Evolutionary conservation across 2,797 vertebrate genomes (phyloP).

Genomic region (Lagothrix lagotricha): DNA sequence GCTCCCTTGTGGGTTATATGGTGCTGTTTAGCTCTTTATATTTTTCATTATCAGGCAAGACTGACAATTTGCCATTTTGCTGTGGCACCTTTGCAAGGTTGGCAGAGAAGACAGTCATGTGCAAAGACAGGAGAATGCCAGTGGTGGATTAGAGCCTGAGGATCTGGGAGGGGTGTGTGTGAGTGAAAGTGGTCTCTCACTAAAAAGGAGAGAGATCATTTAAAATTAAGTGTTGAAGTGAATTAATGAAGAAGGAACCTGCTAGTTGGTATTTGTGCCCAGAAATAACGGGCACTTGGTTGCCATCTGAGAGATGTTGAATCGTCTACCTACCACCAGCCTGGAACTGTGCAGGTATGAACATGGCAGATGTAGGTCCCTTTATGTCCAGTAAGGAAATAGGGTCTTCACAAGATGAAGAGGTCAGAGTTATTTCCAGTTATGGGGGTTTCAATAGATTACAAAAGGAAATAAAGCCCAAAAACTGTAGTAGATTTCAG

Average conservation of each 20-base stretch:
- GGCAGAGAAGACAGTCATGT: background rate
- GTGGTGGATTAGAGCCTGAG: background rate
- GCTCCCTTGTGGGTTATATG: background rate
- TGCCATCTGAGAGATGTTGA: background rate
- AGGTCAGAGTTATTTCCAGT: background rate
- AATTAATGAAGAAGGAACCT: background rate
- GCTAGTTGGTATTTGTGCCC: background rate
- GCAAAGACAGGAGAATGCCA: background rate
- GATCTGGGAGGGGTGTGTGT: background rate
- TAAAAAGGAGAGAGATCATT: background rate
- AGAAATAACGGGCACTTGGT: background rate
- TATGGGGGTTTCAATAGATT: background rate
- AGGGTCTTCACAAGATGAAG: background rate
- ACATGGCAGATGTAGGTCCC: too few species aligned
- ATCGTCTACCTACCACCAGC: background rate
- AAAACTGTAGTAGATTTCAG: background rate
- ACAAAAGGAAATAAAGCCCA: background rate
- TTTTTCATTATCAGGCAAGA: background rate
- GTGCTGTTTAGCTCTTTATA: background rate
- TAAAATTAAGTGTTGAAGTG: background rate
- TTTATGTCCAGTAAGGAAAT: background rate
- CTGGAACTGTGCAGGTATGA: background rate
- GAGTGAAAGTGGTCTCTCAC: background rate
- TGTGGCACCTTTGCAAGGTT: background rate
- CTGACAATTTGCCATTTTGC: background rate